Evolutionary conservation across 92 coral and sea anemone genomes (phyloP), one percentile per base, ranked within the genome.

Genomic region (Diadumene lineata): DNA sequence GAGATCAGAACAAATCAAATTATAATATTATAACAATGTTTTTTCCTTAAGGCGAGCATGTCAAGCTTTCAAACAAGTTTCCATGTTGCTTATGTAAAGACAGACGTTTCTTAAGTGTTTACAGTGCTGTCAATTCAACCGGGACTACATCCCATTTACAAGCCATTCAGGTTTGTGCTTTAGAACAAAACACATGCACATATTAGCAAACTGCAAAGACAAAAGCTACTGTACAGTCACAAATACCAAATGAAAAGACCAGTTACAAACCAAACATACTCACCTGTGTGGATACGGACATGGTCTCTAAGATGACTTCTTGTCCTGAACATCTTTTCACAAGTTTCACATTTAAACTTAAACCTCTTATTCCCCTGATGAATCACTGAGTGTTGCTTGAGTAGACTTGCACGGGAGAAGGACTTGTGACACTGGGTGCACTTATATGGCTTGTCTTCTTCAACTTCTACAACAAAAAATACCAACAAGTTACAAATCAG

Each of bases 231-330:
- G n/a, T n/a, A 78, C 38, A 6, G 24, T 57, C 3, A 23, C n/a
- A 15, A 60, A 21, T 28, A 31, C n/a, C 50, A 8, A 58, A 22
- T 9, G 60, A 3, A 4, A 22, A 3, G 25, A 53, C 8, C 10
- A 21, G 31, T 56, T 6, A 38, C 13, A 13, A n/a, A 38, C 13
- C 6, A 38, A 4, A 4, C 13, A 38, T 4, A 6, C 48, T 13
- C 57, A 96, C 99, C 99, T 75, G 99, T 96, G 74, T 96, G 99
- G 32, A 96, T 96, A 29, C 99, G 89, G 11, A 85, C 96, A 80
- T 96, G 99, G 63, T 96, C 99, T 60, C 99, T 80, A 32, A 96
- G 84, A 63, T 96, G 99, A 56, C 99, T 96, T 55, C 99, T 89
- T 18, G 97, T 92, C 60, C 99, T 84, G 70, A 96, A 96, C 90